phyloP scores from a whole-genome alignment of 2,888 invertebrate species.

The Dolichopus griseipennis region DNA sequence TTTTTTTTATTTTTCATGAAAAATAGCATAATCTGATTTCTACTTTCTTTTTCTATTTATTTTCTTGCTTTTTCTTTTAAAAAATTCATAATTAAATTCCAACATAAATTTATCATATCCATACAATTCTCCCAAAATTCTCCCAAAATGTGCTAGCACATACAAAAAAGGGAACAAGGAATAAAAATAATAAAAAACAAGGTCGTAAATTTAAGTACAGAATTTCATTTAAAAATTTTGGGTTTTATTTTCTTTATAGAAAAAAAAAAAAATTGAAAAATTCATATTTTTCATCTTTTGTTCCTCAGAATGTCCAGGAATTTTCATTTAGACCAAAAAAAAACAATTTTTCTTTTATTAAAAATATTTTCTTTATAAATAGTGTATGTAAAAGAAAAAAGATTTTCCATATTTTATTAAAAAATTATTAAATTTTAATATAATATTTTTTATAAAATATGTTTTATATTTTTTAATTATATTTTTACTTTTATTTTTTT shows the following conservation, averaged over 20 bases:
- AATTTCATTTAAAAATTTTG: neutral
- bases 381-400: no score
- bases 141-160: neutral
- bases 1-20: neutral
- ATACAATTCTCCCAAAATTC: no score
- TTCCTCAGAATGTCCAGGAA: no score
- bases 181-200: no score
- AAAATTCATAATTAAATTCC: neutral
- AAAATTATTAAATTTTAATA: no score
- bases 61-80: neutral
- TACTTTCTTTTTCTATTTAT: neutral
- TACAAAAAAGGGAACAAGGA: neutral
- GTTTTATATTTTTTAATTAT: no score
- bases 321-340: neutral
- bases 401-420: no score
- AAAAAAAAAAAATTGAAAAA: neutral
- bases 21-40: neutral
- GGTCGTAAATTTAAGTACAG: neutral
- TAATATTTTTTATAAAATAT: no score
- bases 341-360: no score
- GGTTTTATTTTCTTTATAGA: neutral
- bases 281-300: no score
- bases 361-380: no score
- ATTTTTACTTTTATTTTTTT: no score
- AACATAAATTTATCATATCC: neutral